Percentiles rank a stretch among this genome's conserved stretches.
Evolutionary conservation across 2,888 invertebrate genomes (phyloP).

Genomic region (Gisinianus flammeolus): DNA sequence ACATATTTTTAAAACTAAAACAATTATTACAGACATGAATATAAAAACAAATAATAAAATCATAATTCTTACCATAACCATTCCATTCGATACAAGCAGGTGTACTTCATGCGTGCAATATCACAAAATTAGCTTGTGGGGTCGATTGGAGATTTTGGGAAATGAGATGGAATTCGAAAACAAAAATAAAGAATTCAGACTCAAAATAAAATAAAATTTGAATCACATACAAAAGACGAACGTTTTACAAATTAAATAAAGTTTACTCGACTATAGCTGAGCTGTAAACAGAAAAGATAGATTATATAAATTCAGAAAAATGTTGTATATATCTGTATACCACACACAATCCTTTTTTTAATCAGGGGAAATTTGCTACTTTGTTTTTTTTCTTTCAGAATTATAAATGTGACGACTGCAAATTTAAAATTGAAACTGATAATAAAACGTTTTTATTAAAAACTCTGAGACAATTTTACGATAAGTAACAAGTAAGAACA

Average conservation of each 20-base stretch:
- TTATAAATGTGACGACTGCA: no score
- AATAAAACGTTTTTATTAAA: no score
- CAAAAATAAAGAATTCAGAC: background rate
- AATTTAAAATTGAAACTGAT: no score
- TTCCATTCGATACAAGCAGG: slow-evolving; percentile 30
- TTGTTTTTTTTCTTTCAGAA: no score
- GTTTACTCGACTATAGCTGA: background rate
- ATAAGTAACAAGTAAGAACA: no score
- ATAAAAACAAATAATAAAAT: slow-evolving; percentile 1
- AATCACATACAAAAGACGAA: background rate
- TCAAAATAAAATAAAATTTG: background rate
- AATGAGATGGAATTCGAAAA: slow-evolving; percentile 43
- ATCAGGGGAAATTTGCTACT: no score
- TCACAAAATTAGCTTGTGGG: background rate
- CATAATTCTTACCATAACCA: slow-evolving; percentile 35
- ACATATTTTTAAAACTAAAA: background rate
- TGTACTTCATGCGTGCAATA: background rate
- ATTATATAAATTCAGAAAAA: no score
- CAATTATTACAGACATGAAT: no score
- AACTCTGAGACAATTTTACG: no score
- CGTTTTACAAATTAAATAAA: background rate
- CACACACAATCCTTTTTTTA: no score
- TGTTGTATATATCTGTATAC: no score
- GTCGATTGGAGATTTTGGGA: slow-evolving; percentile 33
- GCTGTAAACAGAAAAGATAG: no score